Evolutionary conservation across 2,113 vertebrate genomes (phyloP), one percentile per base, ranked within the genome.

Genomic region (Epinephelus moara): DNA sequence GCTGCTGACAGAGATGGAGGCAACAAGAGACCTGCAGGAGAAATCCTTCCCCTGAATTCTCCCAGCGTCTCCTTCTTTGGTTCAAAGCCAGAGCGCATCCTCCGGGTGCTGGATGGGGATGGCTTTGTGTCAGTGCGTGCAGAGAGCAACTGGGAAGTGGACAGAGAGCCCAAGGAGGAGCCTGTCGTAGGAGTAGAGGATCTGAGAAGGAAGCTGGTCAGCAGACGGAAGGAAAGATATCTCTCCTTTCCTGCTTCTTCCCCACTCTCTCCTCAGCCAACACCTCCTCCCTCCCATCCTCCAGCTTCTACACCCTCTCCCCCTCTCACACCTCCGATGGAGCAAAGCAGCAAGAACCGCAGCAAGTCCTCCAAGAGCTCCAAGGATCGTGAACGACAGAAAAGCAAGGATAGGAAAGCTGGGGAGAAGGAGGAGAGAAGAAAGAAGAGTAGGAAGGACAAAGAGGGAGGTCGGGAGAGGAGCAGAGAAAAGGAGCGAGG

Each of bases 131-230:
- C 97, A 0, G 94, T 98, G 81, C 94, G 2, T 80, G 96, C 49
- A 0, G 94, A 96, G 66, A 89, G 95, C 79, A 17, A 93, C 93
- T 96, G 97, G 80, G 95, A 96, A 78, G 91, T 49, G 0, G 87
- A 90, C 37, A 21, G 42, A 33, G 88, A 90, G 45, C 68, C 81
- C 0, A 87, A 91, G 42, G 88, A 93, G 1, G 94, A 93, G 68
- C 90, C 89, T 10, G 78, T 87, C 27, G 95, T 96, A 0, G 94
- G 91, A 0, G 86, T 95, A 21, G 95, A 97, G 75, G 97, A 98
- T 81, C 83, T 97, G 27, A 95, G 97, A 14, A 94, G 96, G 25
- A 98, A 98, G 81, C 95, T 98, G 69, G 96, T 97, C 40, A 97
- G 94, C 27, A 94, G 96, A 45, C 92, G 97, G 1, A 96, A 97